Evolutionary conservation across 2,113 vertebrate species (phyloP).

Genomic region (Psephotus haematonotus): DNA sequence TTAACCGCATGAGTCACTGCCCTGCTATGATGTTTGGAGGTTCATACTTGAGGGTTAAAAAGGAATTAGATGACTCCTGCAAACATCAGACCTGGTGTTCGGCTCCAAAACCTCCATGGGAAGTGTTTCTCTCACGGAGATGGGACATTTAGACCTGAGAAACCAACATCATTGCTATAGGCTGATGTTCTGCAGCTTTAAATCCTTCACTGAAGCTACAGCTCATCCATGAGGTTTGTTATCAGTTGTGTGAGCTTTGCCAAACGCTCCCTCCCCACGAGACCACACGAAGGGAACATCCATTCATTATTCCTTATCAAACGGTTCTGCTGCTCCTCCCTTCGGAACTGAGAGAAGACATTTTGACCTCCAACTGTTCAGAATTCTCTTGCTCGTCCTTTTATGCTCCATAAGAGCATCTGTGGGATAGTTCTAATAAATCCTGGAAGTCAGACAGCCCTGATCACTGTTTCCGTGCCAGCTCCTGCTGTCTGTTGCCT

Average conservation of each 20-base stretch:
- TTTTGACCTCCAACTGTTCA: not conserved
- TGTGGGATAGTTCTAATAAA: not conserved
- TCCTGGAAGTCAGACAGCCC: not conserved
- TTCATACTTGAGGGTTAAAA: not conserved
- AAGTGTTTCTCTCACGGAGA: not conserved
- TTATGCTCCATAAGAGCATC: not conserved
- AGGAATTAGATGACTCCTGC: not conserved
- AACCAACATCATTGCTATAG: fast-evolving
- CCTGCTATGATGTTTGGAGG: not conserved
- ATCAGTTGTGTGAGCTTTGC: not conserved
- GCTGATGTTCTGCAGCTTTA: not conserved
- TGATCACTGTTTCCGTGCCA: not conserved
- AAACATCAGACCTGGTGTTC: not conserved
- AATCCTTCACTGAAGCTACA: not conserved
- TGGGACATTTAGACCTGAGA: not conserved
- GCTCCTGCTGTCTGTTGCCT: not conserved
- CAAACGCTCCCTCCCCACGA: not conserved
- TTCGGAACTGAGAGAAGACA: not conserved
- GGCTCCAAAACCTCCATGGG: fast-evolving
- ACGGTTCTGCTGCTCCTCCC: not conserved
- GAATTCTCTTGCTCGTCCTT: not conserved
- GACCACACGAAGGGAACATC: fast-evolving
- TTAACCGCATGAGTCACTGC: not conserved
- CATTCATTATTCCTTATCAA: slow-evolving; percentile 8
- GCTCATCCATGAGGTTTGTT: not conserved